These are phyloP conservation scores for Rallus limicola DNA, from an alignment of 2,113 vertebrate species.

Conservation along the genomic window DNA sequence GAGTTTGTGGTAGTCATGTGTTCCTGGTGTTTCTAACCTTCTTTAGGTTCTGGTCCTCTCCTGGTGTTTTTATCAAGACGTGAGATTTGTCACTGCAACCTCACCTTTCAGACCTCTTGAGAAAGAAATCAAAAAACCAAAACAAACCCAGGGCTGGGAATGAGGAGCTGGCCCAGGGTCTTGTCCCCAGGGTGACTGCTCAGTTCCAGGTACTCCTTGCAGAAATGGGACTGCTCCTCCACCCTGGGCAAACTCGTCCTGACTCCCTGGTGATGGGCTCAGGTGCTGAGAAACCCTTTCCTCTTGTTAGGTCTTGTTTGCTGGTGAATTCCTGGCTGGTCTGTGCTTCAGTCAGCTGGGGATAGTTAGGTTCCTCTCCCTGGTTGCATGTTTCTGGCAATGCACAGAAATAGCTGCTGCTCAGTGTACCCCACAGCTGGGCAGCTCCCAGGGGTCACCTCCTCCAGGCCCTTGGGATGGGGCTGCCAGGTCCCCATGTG, in stretches of 20 bases:
- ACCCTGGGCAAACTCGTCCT: neutral
- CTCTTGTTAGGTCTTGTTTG: neutral
- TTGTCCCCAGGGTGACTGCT: neutral
- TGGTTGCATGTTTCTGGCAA: neutral
- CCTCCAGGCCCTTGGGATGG: neutral
- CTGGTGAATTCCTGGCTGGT: neutral
- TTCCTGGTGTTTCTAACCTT: neutral
- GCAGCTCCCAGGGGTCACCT: neutral
- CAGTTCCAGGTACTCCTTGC: rapidly evolving
- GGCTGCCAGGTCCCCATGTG: neutral
- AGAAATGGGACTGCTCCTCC: neutral
- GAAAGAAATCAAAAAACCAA: too few relatives aligned
- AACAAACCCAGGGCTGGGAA: neutral
- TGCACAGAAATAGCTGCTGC: neutral
- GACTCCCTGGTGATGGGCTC: neutral
- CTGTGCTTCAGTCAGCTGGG: neutral
- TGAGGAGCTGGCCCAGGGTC: neutral
- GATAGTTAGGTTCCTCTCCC: neutral
- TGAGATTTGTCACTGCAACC: neutral
- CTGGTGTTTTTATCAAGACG: neutral
- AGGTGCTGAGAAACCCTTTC: neutral
- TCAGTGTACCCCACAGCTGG: neutral
- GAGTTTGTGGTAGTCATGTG: neutral
- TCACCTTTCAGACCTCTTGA: neutral
- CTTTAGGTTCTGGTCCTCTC: neutral